phyloP scores from a whole-genome alignment of 2,797 vertebrate genomes.

The Sebastes umbrosus region DNA sequence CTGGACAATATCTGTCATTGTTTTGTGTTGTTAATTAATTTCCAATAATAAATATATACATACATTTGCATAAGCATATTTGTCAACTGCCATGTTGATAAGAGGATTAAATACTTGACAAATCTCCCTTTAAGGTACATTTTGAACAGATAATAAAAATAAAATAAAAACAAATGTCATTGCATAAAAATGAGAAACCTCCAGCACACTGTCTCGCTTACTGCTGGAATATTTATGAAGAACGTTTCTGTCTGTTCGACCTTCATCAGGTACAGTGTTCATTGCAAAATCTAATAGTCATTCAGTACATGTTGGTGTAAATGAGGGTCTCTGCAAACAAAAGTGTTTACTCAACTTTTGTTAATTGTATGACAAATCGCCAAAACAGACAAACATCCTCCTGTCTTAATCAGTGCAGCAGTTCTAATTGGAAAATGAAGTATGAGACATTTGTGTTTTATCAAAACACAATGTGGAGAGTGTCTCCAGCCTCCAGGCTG shows the following conservation, averaged over 20 bases:
- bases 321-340: neutral
- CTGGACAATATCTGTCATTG: too few relatives aligned
- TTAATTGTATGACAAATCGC: conserved; percentile 10
- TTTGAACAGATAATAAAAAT: too few relatives aligned
- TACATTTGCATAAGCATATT: too few relatives aligned
- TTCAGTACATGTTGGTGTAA: neutral
- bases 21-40: too few relatives aligned
- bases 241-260: neutral
- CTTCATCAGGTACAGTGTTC: neutral
- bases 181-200: neutral
- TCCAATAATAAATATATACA: too few relatives aligned
- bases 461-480: conserved; percentile 61
- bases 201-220: neutral
- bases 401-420: conserved; percentile 19
- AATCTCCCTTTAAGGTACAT: too few relatives aligned
- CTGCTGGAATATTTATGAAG: neutral
- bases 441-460: conserved; percentile 49
- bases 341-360: neutral
- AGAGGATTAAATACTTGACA: too few relatives aligned
- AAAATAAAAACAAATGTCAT: neutral
- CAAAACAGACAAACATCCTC: conserved; percentile 5
- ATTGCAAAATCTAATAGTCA: neutral
- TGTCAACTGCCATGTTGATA: too few relatives aligned
- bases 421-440: conserved; percentile 53
- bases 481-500: conserved; percentile 49